Conservation (phyloP, 2,113 vertebrate genomes). For the Taxidea taxus region DNA sequence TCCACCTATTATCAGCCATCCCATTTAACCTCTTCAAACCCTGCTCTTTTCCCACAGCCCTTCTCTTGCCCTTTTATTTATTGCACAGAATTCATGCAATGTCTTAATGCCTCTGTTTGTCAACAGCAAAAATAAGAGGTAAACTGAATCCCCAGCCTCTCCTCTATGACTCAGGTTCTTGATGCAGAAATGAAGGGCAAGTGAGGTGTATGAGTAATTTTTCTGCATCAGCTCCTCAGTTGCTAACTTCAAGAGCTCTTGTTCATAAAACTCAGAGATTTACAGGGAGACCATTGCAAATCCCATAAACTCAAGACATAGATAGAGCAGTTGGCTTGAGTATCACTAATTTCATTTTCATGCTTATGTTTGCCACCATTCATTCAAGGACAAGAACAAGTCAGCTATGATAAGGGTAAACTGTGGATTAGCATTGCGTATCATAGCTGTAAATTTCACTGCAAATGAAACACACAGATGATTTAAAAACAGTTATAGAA, state of each 20-base stretch:
- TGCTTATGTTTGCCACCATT: constrained; percentile 75
- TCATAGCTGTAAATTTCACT: constrained; percentile 43
- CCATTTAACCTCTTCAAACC: not conserved
- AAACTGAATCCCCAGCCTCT: constrained; percentile 21
- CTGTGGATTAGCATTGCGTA: not conserved
- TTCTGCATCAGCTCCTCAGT: constrained; percentile 63
- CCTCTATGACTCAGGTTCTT: not conserved
- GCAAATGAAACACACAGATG: constrained; percentile 27
- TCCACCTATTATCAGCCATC: not conserved
- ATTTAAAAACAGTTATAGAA: constrained; percentile 45
- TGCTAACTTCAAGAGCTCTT: constrained; percentile 73
- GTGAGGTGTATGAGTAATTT: constrained; percentile 17
- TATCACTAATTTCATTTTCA: constrained; percentile 81
- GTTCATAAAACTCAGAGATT: constrained; percentile 75
- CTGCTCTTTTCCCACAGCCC: not conserved
- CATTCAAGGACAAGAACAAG: constrained; percentile 62
- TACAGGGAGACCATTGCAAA: constrained; percentile 78
- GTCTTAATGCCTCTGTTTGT: not conserved
- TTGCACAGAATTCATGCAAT: not conserved
- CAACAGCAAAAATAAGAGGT: constrained; percentile 42
- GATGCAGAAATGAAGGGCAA: constrained; percentile 54
- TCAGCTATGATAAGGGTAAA: constrained; percentile 38
- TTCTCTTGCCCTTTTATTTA: not conserved
- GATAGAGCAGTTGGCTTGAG: constrained; percentile 74
- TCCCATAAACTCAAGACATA: constrained; percentile 77